Base-by-base conservation (phyloP, 1,140 invertebrate species). In the Drosophila gunungcola region DNA sequence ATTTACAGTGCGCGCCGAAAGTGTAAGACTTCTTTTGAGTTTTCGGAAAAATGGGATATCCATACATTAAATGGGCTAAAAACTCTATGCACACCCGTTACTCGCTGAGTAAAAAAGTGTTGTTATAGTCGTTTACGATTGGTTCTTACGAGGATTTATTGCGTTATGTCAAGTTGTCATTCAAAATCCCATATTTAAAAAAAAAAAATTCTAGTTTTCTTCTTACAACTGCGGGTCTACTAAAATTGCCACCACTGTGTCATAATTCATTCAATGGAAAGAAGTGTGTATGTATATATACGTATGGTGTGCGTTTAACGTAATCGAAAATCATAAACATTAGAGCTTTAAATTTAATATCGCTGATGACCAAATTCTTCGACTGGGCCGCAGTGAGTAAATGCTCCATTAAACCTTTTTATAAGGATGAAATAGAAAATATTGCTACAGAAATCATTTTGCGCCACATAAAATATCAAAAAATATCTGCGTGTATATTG, bases 281-380 rank as follows among this genome's bases (percentile, higher is more conserved):
- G 32, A 56, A 78, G 42, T 70, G 57, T 49, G 62, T 21, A 38
- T 49, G 62, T 21, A 38, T 21, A 62, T 3, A 41, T 36, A 25
- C 53, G n/a, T 25, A 43, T 49, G 34, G 9, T 21, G 21, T n/a
- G 38, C 25, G 53, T 29, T 11, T 48, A 36, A 4, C 32, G 56
- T 52, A 77, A 76, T 77, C 74, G 73, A 77, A 77, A 69, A 68
- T 51, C 74, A 77, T 77, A 77, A 69, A 77, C 64, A 70, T 77
- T 69, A 69, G 55, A 49, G 73, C 56, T 77, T 77, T 78, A 77
- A 77, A 78, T 68, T 78, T 54, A 58, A 76, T 58, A 67, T 56
- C 54, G 27, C 51, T 68, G 65, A 77, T 77, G 73, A 51, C 36
- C 46, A 27, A 61, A 13, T 53, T 54, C 42, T 55, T 68, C 56